These are phyloP conservation scores for Sander vitreus DNA, from an alignment of 2,113 vertebrate species.

Conservation along the genomic window DNA sequence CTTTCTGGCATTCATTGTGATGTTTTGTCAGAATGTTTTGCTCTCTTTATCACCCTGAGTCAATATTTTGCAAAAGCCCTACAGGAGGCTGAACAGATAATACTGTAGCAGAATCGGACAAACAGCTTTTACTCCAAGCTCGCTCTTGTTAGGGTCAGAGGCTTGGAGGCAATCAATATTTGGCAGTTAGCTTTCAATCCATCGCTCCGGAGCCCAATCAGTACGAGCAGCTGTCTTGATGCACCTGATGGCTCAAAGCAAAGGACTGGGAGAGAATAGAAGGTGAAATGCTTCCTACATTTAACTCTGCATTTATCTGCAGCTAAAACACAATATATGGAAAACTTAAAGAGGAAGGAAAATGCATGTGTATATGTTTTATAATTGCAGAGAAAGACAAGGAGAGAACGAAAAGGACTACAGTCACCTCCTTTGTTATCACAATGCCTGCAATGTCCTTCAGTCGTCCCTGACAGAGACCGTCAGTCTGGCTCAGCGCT, in stretches of 20 bases:
- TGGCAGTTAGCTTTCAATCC: slow-evolving; percentile 87
- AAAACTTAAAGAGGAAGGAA: slow-evolving; percentile 6
- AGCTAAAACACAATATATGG: neutral
- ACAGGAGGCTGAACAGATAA: slow-evolving; percentile 22
- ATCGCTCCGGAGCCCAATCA: slow-evolving; percentile 84
- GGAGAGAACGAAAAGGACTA: slow-evolving; percentile 44
- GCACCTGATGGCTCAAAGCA: slow-evolving; percentile 75
- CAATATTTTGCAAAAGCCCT: neutral
- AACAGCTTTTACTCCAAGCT: slow-evolving; percentile 37
- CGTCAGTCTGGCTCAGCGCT: slow-evolving; percentile 27
- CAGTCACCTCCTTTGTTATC: slow-evolving; percentile 73
- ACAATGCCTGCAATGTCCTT: slow-evolving; percentile 52
- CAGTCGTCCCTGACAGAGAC: slow-evolving; percentile 57
- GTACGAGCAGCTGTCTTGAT: slow-evolving; percentile 73
- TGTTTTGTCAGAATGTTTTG: slow-evolving; percentile 14
- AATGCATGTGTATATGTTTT: neutral
- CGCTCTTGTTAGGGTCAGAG: slow-evolving; percentile 44
- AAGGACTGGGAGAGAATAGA: slow-evolving; percentile 62
- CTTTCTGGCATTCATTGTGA: neutral
- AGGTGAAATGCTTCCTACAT: neutral
- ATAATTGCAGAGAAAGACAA: slow-evolving; percentile 20
- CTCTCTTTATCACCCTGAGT: slow-evolving; percentile 7
- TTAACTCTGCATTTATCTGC: slow-evolving; percentile 77
- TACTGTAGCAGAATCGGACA: slow-evolving; percentile 39
- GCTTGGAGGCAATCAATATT: slow-evolving; percentile 59